Percentiles rank a stretch among this genome's conserved stretches.
Evolutionary conservation across 2,888 invertebrate genomes (phyloP).

Genomic region (Cryptus armator): DNA sequence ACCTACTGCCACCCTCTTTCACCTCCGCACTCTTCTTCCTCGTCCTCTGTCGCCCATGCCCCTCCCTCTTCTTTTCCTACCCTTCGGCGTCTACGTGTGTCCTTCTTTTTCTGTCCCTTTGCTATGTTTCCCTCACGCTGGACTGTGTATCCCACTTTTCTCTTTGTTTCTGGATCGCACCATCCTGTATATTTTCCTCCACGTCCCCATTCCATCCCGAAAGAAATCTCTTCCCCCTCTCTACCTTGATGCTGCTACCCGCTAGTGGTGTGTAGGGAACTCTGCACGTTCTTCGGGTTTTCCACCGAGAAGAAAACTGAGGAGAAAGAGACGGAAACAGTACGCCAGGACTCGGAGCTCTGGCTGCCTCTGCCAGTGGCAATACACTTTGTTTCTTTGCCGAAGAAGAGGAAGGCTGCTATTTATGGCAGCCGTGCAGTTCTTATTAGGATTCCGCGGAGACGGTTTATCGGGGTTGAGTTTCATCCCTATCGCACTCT

Average conservation of each 20-base stretch:
- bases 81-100: slow-evolving; percentile 60
- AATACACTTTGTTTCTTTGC: slow-evolving; percentile 77
- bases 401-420: slow-evolving; percentile 76
- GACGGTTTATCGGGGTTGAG: slow-evolving; percentile 74
- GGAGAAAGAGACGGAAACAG: slow-evolving; percentile 54
- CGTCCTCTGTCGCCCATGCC: slow-evolving; percentile 55
- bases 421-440: slow-evolving; percentile 78
- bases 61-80: slow-evolving; percentile 43
- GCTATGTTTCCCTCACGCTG: slow-evolving; percentile 67
- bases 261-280: slow-evolving; percentile 69
- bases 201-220: slow-evolving; percentile 66
- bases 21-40: slow-evolving; percentile 54
- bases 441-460: slow-evolving; percentile 78
- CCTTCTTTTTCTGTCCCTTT: slow-evolving; percentile 62
- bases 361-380: slow-evolving; percentile 74
- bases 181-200: slow-evolving; percentile 18
- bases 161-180: slow-evolving; percentile 59
- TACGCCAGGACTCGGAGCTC: slow-evolving; percentile 34
- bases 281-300: slow-evolving; percentile 74
- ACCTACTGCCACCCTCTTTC: slow-evolving; percentile 65
- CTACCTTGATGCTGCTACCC: slow-evolving; percentile 22
- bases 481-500: slow-evolving; percentile 69
- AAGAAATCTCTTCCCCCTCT: slow-evolving; percentile 73
- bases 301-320: slow-evolving; percentile 69
- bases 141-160: slow-evolving; percentile 54